Evolutionary conservation across 37 sponge, comb jelly and placozoan species (phyloP).

Genomic region (Aplysina aerophoba): DNA sequence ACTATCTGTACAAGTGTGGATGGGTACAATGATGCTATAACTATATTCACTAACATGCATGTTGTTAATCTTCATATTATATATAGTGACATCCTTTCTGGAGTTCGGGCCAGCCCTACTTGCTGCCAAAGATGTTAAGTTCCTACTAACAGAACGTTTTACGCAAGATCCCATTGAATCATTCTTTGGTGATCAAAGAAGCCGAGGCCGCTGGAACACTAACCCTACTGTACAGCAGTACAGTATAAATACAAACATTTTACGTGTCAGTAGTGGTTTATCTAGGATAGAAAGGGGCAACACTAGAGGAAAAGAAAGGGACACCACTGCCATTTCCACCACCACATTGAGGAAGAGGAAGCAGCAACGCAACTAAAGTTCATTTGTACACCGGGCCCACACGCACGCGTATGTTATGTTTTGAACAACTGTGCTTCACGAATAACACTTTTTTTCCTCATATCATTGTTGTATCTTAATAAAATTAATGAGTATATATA

Average conservation of each 20-base stretch:
- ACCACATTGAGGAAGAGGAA: no score
- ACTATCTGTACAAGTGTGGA: no score
- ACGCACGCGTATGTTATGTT: no score
- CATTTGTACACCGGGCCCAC: no score
- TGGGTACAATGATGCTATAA: not conserved
- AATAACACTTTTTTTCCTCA: no score
- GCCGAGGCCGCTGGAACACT: conserved; percentile 18
- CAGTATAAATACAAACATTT: conserved; percentile 16
- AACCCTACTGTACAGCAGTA: conserved; percentile 29
- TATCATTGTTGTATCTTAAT: no score
- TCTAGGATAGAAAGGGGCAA: not conserved
- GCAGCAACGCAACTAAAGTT: no score
- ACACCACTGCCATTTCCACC: no score
- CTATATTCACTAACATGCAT: no score
- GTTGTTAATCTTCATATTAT: not conserved
- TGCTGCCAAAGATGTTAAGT: not conserved
- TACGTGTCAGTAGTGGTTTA: not conserved
- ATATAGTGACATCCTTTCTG: conserved; percentile 10
- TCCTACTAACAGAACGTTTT: conserved; percentile 8
- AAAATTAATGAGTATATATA: no score
- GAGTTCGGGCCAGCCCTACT: not conserved
- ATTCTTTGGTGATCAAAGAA: conserved; percentile 37
- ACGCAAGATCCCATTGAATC: conserved; percentile 42
- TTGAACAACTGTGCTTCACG: no score
- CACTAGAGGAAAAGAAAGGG: not conserved